These are phyloP conservation scores for Fregetta grallaria DNA, from an alignment of 2,113 vertebrate genomes.

Conservation along the genomic window DNA sequence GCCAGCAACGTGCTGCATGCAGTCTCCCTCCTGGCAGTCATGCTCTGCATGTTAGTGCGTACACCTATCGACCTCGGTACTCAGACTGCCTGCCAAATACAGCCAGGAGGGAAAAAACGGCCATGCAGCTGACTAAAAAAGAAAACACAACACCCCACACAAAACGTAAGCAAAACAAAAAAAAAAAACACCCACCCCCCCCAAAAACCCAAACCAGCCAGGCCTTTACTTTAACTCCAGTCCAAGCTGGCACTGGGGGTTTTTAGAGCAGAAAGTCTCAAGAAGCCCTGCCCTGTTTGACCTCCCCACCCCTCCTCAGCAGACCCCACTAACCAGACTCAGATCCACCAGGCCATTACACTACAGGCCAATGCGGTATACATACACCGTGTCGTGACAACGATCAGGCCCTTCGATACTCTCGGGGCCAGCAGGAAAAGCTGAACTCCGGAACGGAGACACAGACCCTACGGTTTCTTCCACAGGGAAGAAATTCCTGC, in stretches of 20 bases:
- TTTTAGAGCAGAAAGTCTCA: background rate
- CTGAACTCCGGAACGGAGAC: accelerated
- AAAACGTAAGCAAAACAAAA: no score
- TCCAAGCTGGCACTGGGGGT: background rate
- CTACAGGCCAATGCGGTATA: accelerated
- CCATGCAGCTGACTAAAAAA: background rate
- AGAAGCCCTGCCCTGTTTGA: background rate
- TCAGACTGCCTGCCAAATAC: background rate
- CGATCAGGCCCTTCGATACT: background rate
- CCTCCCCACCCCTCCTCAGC: accelerated
- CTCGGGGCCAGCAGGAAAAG: background rate
- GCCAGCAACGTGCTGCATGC: background rate
- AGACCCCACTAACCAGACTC: background rate
- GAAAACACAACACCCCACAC: no score
- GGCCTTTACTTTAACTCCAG: background rate
- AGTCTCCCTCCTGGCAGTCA: background rate
- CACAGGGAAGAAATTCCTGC: accelerated
- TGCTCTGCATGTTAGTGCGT: no score
- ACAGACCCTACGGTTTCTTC: accelerated
- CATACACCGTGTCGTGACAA: accelerated
- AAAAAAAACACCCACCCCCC: no score
- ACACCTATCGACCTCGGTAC: accelerated
- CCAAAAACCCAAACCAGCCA: background rate
- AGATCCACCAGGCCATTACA: background rate
- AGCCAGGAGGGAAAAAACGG: background rate